Percentiles rank a stretch among this genome's conserved stretches.
Conservation (phyloP, 1,140 invertebrate genomes). For the Brachionus plicatilis region DNA sequence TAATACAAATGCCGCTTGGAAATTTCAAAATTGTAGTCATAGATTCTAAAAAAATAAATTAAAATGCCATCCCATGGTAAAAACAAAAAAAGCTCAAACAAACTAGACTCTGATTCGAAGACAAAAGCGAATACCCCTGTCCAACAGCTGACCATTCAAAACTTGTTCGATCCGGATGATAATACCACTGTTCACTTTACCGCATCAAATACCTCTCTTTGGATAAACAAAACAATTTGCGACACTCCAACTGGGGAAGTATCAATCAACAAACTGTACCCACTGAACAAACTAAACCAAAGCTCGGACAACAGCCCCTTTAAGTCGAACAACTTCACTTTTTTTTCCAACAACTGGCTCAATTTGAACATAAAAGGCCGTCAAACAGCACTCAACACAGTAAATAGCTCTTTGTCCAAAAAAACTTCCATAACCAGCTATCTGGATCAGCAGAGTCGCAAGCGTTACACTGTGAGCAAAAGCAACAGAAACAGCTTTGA, state of each 20-base stretch:
- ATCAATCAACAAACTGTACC: not conserved
- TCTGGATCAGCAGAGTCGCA: not conserved
- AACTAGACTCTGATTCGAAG: not conserved
- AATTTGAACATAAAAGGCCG: conserved; percentile 26
- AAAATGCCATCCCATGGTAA: not conserved
- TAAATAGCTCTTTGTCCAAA: not conserved
- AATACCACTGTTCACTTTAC: conserved; percentile 9
- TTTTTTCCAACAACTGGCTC: conserved; percentile 31
- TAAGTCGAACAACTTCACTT: not conserved
- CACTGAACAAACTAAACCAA: conserved; percentile 10
- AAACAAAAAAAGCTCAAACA: not conserved
- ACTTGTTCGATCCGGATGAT: conserved; percentile 36
- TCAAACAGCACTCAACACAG: not conserved
- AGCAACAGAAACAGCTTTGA: not conserved
- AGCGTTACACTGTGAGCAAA: not conserved
- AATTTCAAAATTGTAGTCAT: not conserved
- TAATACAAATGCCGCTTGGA: not conserved
- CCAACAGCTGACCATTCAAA: conserved; percentile 25
- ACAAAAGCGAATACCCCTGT: not conserved
- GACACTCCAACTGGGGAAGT: not conserved
- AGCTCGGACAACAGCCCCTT: not conserved
- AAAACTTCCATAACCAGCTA: not conserved
- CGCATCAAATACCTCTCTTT: conserved; percentile 1
- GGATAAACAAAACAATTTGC: not conserved
- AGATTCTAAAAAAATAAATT: not conserved